Evolutionary conservation across 37 sponge, comb jelly and placozoan species (phyloP), one percentile per base, ranked within the genome.

Genomic region (Mnemiopsis leidyi): DNA sequence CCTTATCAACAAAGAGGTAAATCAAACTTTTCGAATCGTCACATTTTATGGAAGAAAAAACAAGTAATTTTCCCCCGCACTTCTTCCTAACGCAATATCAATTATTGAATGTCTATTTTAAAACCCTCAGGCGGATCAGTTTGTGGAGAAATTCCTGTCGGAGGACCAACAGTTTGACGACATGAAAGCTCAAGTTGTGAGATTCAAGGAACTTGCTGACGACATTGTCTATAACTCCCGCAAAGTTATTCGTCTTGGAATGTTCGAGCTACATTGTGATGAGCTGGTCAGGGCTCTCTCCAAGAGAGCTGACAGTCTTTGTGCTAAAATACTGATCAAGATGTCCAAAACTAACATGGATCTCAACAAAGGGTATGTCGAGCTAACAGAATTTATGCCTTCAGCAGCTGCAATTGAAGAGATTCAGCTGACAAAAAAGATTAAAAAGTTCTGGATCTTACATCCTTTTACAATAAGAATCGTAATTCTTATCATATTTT

Each of bases 251-350:
- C 95, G 94, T 24, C 68, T 96, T 83, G 98, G 97, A 21, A 79
- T 98, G 93, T 96, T 97, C 93, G 97, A 97, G 92, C 94, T 98
- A 39, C 96, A 97, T 93, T 98, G 95, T 69, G 96, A 95, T 83
- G 96, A 97, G 38, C 38, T 95, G 85, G 0, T 95, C 32, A 93
- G 97, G 76, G 76, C 96, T 18, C 94, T 98, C 38, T 92, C 95
- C 68, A 97, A 96, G 94, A 93, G 96, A 76, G 95, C 98, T 0
- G 96, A 96, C 29, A 94, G 61, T 39, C 77, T 98, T 23, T 36
- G 93, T 35, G 94, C 69, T 61, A 96, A 96, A 83, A 90, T 98
- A 1, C 93, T 98, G 24, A 61, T 40, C 23, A 93, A 94, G 29
- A 98, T 98, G 98, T 68, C 93, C 36, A 94, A 96, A 61, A 95